Evolutionary conservation across 2,888 invertebrate species (phyloP), one percentile per base, ranked within the genome.

Genomic region (Fissipunctia ypsillon): DNA sequence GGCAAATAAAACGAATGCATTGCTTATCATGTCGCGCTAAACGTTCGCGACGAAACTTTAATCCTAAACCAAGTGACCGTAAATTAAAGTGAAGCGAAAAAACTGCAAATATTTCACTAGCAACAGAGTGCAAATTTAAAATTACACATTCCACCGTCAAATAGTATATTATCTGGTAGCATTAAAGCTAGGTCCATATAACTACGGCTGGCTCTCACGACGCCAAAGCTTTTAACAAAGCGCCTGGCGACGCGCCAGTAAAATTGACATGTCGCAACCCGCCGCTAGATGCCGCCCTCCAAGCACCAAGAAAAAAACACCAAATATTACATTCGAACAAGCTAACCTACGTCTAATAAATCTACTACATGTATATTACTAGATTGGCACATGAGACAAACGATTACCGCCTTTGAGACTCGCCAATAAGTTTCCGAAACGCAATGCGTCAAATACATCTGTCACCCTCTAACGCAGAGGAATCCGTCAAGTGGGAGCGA

Each of bases 401-500:
- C 90, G 90, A 92, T 91, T 91, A 90, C 89, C 88, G 89, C 87
- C 88, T 89, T 86, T 87, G 84, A 87, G 85, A 86, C 84, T 81
- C 73, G 76, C 88, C 86, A 88, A 88, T 90, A 90, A 87, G 87
- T 84, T 80, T 81, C 81, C 64, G 64, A 76, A 85, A 77, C 87
- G 84, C 83, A 84, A 81, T 76, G 82, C 85, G 84, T 85, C 88
- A 90, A 88, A 88, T 93, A 92, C 91, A 91, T 91, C 93, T 91
- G 92, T 94, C 94, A 94, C 94, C 89, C 91, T 94, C 94, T 89
- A 90, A 90, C 93, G 78, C 86, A 80, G 74, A 87, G 87, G 86
- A 85, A 93, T 94, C 94, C 91, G 90, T 94, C 93, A 94, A 91
- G 94, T 89, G 91, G 80, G 94, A 94, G 92, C 88, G 94, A 93